Conservation (phyloP, 1,140 invertebrate genomes). For the Colletes gigas region DNA sequence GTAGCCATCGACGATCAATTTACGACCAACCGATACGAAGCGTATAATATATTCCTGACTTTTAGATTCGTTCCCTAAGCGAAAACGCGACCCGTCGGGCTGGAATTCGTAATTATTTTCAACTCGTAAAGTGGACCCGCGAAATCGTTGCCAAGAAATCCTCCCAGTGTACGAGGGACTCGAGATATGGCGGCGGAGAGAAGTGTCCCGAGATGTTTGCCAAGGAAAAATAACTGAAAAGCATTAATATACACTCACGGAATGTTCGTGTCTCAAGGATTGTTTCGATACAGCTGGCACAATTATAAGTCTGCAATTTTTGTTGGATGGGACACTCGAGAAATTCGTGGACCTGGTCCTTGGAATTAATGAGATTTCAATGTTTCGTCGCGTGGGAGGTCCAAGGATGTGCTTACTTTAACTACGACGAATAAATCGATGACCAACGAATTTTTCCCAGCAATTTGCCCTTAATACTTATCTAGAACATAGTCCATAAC, state of each 20-base stretch:
- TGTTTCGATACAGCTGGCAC: constrained; percentile 16
- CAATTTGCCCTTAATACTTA: too few species aligned
- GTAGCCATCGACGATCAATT: background rate
- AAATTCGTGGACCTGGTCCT: background rate
- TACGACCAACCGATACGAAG: background rate
- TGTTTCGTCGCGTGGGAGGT: constrained; percentile 13
- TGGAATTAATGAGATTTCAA: constrained; percentile 4
- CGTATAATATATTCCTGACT: background rate
- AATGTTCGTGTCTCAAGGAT: background rate
- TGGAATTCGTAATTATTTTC: constrained; percentile 46
- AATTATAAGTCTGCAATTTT: constrained; percentile 47
- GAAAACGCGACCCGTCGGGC: constrained; percentile 22
- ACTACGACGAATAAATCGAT: too few species aligned
- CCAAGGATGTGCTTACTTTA: too few species aligned
- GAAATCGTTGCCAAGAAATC: constrained; percentile 48
- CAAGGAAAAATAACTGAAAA: constrained; percentile 14
- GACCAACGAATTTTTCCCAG: too few species aligned
- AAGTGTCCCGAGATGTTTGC: constrained; percentile 40
- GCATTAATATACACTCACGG: background rate
- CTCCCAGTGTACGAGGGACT: constrained; percentile 15
- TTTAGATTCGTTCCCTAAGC: background rate
- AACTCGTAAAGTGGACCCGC: constrained; percentile 14
- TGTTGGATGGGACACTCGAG: background rate
- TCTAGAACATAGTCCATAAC: too few species aligned
- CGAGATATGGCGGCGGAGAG: background rate